A percentile compares a stretch with the other conserved stretches of the same genome.
Evolutionary conservation across 1,140 invertebrate species (phyloP).

Genomic region (Trachymyrmex septentrionalis): DNA sequence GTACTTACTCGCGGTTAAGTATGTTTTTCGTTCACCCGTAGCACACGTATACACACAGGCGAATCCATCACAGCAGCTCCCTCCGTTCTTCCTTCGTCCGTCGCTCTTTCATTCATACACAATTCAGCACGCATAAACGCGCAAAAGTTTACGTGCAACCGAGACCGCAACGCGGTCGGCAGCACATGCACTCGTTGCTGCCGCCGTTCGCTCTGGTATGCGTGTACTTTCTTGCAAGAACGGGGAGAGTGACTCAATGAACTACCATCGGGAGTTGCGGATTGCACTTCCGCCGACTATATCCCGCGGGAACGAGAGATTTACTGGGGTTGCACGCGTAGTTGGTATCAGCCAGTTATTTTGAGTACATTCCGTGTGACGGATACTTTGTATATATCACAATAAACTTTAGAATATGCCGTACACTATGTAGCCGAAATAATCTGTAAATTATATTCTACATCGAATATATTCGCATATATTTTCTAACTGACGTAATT

Average conservation of each 20-base stretch:
- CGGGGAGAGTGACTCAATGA: conserved; percentile 65
- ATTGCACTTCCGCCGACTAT: conserved; percentile 29
- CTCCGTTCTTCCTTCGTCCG: conserved; percentile 69
- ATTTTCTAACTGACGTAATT: neutral
- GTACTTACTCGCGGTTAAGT: conserved; percentile 5
- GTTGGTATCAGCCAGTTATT: too few relatives aligned
- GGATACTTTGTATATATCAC: neutral
- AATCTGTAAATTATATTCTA: neutral
- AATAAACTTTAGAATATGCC: neutral
- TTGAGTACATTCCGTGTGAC: neutral
- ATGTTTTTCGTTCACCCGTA: neutral
- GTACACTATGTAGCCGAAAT: neutral
- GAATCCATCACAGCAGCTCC: conserved; percentile 77
- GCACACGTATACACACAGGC: conserved; percentile 46
- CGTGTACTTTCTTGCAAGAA: conserved; percentile 68
- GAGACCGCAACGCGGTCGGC: conserved; percentile 65
- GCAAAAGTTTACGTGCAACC: conserved; percentile 52
- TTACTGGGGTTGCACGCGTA: conserved; percentile 26
- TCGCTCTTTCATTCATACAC: conserved; percentile 74
- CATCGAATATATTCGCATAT: neutral
- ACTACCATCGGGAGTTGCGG: conserved; percentile 52
- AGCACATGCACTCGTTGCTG: conserved; percentile 74
- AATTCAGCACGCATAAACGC: conserved; percentile 49
- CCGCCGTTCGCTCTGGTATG: conserved; percentile 68
- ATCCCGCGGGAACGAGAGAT: conserved; percentile 38